These are phyloP conservation scores for Hoplostethus mediterraneus DNA, from an alignment of 2,797 vertebrate species.

Conservation along the genomic window DNA sequence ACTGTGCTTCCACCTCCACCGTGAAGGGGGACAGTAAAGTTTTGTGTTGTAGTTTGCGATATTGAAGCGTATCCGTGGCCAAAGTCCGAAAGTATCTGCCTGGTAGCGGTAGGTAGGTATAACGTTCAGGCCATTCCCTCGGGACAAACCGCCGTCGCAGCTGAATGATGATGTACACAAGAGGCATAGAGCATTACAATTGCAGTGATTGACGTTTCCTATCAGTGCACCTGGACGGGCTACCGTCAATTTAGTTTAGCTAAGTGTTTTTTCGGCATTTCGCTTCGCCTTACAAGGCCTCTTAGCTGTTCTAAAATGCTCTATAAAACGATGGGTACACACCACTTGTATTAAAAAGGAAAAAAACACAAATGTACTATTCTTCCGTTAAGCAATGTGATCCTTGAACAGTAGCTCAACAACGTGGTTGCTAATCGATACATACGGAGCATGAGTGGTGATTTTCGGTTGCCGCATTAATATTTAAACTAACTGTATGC, in stretches of 20 bases:
- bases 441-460: too few species aligned
- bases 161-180: not conserved
- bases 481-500: too few species aligned
- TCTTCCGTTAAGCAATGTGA: too few species aligned
- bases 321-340: too few species aligned
- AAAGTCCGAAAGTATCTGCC: slow-evolving; percentile 24
- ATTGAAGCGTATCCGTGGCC: slow-evolving; percentile 3
- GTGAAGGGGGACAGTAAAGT: slow-evolving; percentile 33
- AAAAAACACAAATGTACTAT: too few species aligned
- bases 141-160: not conserved
- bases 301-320: too few species aligned
- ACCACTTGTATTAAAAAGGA: too few species aligned
- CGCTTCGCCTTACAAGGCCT: not conserved
- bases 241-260: not conserved
- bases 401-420: too few species aligned
- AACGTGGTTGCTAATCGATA: too few species aligned
- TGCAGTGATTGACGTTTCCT: not conserved
- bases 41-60: not conserved
- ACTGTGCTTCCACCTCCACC: slow-evolving; percentile 3
- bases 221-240: not conserved
- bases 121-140: not conserved
- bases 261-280: not conserved
- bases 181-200: not conserved
- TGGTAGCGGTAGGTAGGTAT: not conserved
- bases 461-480: too few species aligned